Conservation (phyloP, 2,888 invertebrate genomes). For the Ypsolopha scabrella region DNA sequence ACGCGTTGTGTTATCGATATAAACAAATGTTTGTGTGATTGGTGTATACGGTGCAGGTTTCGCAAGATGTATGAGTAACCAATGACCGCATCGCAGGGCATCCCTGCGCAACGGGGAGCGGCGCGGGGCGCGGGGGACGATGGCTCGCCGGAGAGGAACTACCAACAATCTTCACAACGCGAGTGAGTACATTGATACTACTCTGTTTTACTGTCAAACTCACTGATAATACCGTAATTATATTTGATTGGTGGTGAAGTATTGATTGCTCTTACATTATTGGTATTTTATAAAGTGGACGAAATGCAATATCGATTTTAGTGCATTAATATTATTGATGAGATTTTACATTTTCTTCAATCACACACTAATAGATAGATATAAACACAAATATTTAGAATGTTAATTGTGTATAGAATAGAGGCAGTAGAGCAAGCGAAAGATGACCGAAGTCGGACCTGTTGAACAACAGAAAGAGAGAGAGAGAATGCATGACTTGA, state of each 20-base stretch:
- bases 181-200: constrained; percentile 1
- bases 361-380: too few relatives aligned
- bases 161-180: not conserved
- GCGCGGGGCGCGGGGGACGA: constrained; percentile 32
- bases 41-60: constrained; percentile 39
- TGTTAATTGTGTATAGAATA: too few relatives aligned
- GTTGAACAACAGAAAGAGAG: not conserved
- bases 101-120: constrained; percentile 35
- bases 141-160: constrained; percentile 16
- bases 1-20: constrained; percentile 16
- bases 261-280: not conserved
- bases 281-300: too few relatives aligned
- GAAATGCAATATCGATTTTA: too few relatives aligned
- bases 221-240: not conserved
- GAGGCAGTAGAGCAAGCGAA: not conserved
- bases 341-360: too few relatives aligned
- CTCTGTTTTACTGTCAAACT: not conserved
- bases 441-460: not conserved
- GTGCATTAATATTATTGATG: too few relatives aligned
- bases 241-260: not conserved
- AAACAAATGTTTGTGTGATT: constrained; percentile 24
- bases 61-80: constrained; percentile 54
- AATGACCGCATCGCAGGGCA: constrained; percentile 55
- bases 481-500: not conserved
- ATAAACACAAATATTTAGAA: too few relatives aligned